phyloP scores from a whole-genome alignment of 2,888 invertebrate species.

The Leucozona laternaria region DNA sequence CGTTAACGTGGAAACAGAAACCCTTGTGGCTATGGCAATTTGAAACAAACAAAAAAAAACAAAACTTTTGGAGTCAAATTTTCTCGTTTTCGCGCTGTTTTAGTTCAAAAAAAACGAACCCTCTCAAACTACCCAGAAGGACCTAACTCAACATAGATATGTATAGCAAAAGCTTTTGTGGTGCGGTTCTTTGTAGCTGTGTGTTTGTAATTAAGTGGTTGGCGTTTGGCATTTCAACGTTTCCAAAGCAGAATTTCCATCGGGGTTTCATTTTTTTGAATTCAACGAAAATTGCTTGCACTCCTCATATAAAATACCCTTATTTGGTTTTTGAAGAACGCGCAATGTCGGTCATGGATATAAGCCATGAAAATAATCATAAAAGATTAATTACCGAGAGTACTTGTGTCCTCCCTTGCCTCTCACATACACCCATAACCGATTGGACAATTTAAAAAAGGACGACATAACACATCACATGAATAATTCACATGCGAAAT shows the following conservation, averaged over 20 bases:
- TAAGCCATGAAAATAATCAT: slow-evolving; percentile 40
- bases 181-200: slow-evolving; percentile 3
- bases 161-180: not conserved
- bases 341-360: slow-evolving; percentile 32
- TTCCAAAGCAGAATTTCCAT: not conserved
- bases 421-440: slow-evolving; percentile 2
- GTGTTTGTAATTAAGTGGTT: slow-evolving; percentile 30
- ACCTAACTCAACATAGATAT: not conserved
- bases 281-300: not conserved
- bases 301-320: slow-evolving; percentile 4
- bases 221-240: slow-evolving; percentile 10
- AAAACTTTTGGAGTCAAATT: not conserved
- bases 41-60: not conserved
- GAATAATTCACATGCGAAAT: slow-evolving; percentile 57
- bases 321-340: slow-evolving; percentile 24
- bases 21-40: not conserved
- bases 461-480: slow-evolving; percentile 31
- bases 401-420: slow-evolving; percentile 24
- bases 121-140: not conserved
- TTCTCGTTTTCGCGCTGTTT: slow-evolving; percentile 10
- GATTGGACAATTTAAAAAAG: slow-evolving; percentile 12
- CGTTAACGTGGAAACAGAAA: not conserved
- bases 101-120: not conserved
- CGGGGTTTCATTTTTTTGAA: slow-evolving; percentile 1
- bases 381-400: slow-evolving; percentile 68